Base-by-base conservation (phyloP, 2,888 invertebrate genomes). In the Ditula angustiorana region DNA sequence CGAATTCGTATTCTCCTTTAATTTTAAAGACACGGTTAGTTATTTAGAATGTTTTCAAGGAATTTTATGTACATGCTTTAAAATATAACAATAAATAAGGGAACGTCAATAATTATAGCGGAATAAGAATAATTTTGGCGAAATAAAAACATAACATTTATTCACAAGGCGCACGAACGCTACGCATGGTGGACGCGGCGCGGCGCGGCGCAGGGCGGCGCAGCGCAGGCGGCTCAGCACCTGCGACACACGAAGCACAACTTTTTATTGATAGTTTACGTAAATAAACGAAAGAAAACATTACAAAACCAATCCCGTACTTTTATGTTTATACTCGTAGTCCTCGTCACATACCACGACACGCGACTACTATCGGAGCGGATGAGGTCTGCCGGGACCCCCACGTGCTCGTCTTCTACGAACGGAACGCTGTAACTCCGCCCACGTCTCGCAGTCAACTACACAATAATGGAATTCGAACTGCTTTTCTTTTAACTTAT, bases 51-150 rank as follows among this genome's bases (percentile, higher is more conserved):
- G n/a, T 37, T 37, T 37, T n/a, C n/a, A n/a, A 37, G 13, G 37
- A 37, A 16, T 37, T 44, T 44, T 44, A 44, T 44, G 44, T 44
- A 44, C 44, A 44, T 21, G 26, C 2, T 44, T 26, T 28, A 16
- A 28, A 10, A 10, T 24, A 50, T 16, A 50, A 28, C 28, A 28
- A 13, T 26, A 44, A 26, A 47, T 47, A 47, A 47, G 13, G 46
- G 46, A 8, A 13, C 16, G 26, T 26, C 13, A 13, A 19, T 26
- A 2, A 5, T 7, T 5, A 13, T 2, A 24, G 49, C 49, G 49
- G 49, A 21, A 53, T 53, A 37, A 50, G 28, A 50, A 50, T 19
- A 28, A 50, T 11, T 53, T 53, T 24, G 35, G 53, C n/a, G 21
- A 35, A 35, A 33, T 23, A 21, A 53, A 53, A 53, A 23, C 35